Percentiles rank a stretch among this genome's conserved stretches.
Evolutionary conservation across 2,888 invertebrate species (phyloP).

Genomic region (Boloria euphrosyne): DNA sequence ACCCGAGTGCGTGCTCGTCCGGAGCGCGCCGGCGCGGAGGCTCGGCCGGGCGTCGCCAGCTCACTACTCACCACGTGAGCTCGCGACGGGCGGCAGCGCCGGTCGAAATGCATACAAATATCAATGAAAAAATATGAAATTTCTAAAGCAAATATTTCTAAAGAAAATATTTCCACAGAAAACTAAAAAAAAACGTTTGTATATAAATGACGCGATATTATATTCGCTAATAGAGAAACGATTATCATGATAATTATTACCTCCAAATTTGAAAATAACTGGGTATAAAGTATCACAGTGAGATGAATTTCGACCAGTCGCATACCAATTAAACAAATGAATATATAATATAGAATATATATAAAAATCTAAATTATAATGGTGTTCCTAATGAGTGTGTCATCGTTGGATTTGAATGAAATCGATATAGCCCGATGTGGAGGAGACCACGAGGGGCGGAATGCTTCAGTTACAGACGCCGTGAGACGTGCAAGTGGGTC

Average conservation of each 20-base stretch:
- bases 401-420: constrained; percentile 18
- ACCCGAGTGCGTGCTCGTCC: constrained; percentile 10
- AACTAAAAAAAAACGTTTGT: not conserved
- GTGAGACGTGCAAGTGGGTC: too few species aligned
- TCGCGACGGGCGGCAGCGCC: constrained; percentile 50
- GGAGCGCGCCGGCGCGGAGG: too few species aligned
- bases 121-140: too few species aligned
- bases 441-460: not conserved
- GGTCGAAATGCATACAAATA: constrained; percentile 38
- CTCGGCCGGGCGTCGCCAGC: constrained; percentile 54
- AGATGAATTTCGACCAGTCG: constrained; percentile 23
- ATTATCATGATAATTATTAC: too few species aligned
- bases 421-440: constrained; percentile 18
- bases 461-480: constrained; percentile 6
- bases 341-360: constrained; percentile 24
- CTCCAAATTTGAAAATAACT: too few species aligned
- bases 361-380: constrained; percentile 19
- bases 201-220: too few species aligned
- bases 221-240: too few species aligned
- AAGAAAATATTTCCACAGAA: too few species aligned
- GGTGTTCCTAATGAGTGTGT: constrained; percentile 17
- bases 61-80: constrained; percentile 61
- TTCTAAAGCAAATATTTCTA: too few species aligned
- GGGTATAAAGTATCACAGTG: too few species aligned
- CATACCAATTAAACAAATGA: constrained; percentile 23